Evolutionary conservation across 2,888 invertebrate genomes (phyloP), one percentile per base, ranked within the genome.

Genomic region (Heliconius ethilla): DNA sequence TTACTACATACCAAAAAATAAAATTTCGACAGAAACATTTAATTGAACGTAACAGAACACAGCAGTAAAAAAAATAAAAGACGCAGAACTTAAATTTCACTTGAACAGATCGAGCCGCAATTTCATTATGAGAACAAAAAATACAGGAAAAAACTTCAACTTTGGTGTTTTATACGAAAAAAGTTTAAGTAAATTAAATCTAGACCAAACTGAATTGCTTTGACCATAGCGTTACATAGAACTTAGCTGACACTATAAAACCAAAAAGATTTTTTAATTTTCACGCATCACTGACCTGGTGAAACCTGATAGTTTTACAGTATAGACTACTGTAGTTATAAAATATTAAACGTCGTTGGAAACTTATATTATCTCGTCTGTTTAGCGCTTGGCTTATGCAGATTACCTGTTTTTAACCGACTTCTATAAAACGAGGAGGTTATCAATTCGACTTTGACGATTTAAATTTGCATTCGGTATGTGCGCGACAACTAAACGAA

Each of bases 261-360:
- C 25, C 13, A 62, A 75, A 70, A 62, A 62, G 10, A 7, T 51
- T 69, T 40, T 75, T 70, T 33, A 55, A 69, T 29, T 76, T 76
- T 62, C 69, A 76, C 70, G 70, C 75, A 15, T 62, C 62, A 70
- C 40, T 40, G 70, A 69, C 37, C 37, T 15, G 37, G 13, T 69
- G 40, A 55, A 33, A 55, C 40, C 33, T 2, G n/a, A n/a, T 13
- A 55, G 11, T 22, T 70, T 13, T 70, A 70, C 11, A 33, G 33
- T 10, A n/a, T 11, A 13, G n/a, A 13, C n/a, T 67, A 33, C 6
- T 33, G 33, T 33, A 66, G n/a, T 65, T 51, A 51, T 51, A 18
- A 18, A 51, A 51, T 6, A 51, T 51, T 51, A 18, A 51, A 51
- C 18, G 45, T 18, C 45, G 13, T 18, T 18, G 45, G 45, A 51